phyloP scores from a whole-genome alignment of 2,797 vertebrate species.

The Peromyscus melanophrys region DNA sequence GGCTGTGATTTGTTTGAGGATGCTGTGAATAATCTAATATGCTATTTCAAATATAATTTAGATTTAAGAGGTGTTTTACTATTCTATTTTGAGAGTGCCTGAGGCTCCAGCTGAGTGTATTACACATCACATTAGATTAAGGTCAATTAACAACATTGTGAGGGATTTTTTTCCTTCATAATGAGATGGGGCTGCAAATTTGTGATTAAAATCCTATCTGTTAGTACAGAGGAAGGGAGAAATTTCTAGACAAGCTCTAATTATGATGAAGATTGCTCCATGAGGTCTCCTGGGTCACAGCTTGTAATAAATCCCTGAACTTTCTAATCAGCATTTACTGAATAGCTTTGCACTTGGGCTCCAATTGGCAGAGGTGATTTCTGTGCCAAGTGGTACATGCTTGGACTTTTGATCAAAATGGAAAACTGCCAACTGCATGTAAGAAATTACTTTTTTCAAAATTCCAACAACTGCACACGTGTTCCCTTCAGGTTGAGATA shows the following conservation, averaged over 20 bases:
- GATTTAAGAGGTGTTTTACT: slow-evolving; percentile 80
- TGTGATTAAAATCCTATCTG: slow-evolving; percentile 79
- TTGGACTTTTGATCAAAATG: background rate
- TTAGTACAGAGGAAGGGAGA: slow-evolving; percentile 18
- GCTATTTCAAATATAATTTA: slow-evolving; percentile 87
- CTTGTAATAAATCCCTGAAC: slow-evolving; percentile 65
- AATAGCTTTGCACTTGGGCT: slow-evolving; percentile 52
- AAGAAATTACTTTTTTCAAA: background rate
- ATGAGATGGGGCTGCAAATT: slow-evolving; percentile 71
- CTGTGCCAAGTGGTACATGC: background rate
- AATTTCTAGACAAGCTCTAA: slow-evolving; percentile 52
- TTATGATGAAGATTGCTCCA: slow-evolving; percentile 51
- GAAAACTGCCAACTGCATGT: background rate
- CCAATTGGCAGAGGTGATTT: slow-evolving; percentile 34
- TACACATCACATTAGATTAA: slow-evolving; percentile 86
- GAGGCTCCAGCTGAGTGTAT: slow-evolving; percentile 76
- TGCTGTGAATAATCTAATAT: slow-evolving; percentile 82
- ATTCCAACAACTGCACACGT: background rate
- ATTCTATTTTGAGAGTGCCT: slow-evolving; percentile 62
- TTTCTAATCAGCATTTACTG: slow-evolving; percentile 78
- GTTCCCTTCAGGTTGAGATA: background rate
- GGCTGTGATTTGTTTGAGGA: slow-evolving; percentile 80
- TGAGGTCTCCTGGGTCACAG: slow-evolving; percentile 44
- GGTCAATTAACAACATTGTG: slow-evolving; percentile 83
- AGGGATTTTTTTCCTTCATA: slow-evolving; percentile 63